Evolutionary conservation across 2,113 vertebrate genomes (phyloP).

Genomic region (Cyanoderma ruficeps): DNA sequence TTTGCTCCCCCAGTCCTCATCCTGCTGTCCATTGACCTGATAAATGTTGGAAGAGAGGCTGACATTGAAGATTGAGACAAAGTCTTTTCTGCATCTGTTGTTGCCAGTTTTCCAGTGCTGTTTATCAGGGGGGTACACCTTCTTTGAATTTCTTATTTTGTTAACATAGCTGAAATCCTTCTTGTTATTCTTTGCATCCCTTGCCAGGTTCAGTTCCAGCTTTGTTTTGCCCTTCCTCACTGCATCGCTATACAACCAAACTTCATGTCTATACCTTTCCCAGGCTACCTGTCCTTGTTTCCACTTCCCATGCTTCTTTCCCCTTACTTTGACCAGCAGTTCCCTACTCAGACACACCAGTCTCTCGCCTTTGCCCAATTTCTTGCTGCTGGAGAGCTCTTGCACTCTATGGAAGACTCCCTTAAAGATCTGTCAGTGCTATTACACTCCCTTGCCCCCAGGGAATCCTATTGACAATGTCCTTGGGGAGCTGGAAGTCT

Average conservation of each 20-base stretch:
- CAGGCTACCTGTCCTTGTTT: background rate
- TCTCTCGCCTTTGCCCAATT: background rate
- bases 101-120: background rate
- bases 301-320: background rate
- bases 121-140: background rate
- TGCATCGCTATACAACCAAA: background rate
- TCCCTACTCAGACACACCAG: background rate
- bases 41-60: background rate
- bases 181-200: background rate
- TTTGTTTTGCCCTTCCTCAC: background rate
- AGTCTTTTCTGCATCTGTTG: background rate
- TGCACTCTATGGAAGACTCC: background rate
- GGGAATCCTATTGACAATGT: background rate
- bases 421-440: background rate
- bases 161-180: background rate
- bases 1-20: background rate
- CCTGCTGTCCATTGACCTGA: background rate
- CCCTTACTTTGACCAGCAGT: background rate
- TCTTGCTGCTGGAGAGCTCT: background rate
- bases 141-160: background rate
- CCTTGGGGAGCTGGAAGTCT: background rate
- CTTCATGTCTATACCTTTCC: background rate
- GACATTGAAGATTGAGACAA: background rate
- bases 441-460: background rate
- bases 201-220: background rate